Evolutionary conservation across 1,140 invertebrate genomes (phyloP), one percentile per base, ranked within the genome.

Genomic region (Drosophila miranda): DNA sequence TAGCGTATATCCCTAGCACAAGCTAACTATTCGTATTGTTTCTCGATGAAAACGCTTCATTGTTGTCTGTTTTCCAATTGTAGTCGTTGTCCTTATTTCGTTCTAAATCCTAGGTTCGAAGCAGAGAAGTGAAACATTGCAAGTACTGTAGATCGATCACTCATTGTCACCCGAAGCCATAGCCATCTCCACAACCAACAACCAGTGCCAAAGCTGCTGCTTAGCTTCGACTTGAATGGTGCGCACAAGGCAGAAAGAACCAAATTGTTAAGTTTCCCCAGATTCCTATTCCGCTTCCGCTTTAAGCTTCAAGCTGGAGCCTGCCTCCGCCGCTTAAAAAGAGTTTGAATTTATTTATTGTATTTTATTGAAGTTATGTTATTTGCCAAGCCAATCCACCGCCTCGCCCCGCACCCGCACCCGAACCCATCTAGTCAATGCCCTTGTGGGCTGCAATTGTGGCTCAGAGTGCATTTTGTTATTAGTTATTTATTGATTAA

Each of bases 391-490:
- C 34, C 34, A 38, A 38, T 38, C 34, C 34, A 38, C 34, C 34
- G 11, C 34, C 34, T 38, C 34, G 34, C 54, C 49, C 16, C 41
- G 16, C 23, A 45, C 16, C 42, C 26, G 9, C 19, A 13, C 23
- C 23, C 49, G 26, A 34, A 52, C 30, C 53, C 55, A 87, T 84
- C 81, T 84, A 84, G 81, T 84, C 81, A 84, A 87, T 87, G 74
- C 79, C 59, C 71, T 26, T 76, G 49, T 45, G 51, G 34, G 57
- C 67, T 60, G 71, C 71, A 77, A 77, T 55, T 60, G 63, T 59
- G 72, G 74, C 82, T 79, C 66, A 55, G 49, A 79, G 75, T 74
- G 82, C 74, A 87, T 86, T 87, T 84, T 84, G 81, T 84, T 84
- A 84, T 84, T 84, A 84, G 81, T 84, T 84, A 81, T 84, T 84